Percentiles rank a stretch among this genome's conserved stretches.
Evolutionary conservation across 2,888 invertebrate genomes (phyloP).

Genomic region (Acrobasis suavella): DNA sequence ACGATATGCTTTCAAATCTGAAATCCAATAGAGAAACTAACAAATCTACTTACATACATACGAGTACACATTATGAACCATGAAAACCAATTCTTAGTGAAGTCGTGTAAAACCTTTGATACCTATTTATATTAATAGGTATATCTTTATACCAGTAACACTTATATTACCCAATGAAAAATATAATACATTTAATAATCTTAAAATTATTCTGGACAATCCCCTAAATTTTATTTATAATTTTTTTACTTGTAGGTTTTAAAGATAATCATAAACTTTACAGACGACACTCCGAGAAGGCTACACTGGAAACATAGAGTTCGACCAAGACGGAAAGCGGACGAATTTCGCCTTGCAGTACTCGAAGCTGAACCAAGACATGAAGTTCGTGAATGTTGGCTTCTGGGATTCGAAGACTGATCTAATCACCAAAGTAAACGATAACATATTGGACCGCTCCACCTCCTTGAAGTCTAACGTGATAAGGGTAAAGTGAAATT

Average conservation of each 20-base stretch:
- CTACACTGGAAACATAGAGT: conserved; percentile 85
- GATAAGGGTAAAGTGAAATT: conserved; percentile 76
- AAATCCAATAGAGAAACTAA: too few relatives aligned
- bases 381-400: conserved; percentile 80
- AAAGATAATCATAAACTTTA: conserved; percentile 27
- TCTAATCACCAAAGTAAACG: conserved; percentile 46
- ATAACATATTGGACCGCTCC: conserved; percentile 53
- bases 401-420: conserved; percentile 78
- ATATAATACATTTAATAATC: too few relatives aligned
- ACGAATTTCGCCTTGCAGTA: conserved; percentile 83
- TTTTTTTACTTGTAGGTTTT: neutral
- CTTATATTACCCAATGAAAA: too few relatives aligned
- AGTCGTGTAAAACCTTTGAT: too few relatives aligned
- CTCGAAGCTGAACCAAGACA: conserved; percentile 70
- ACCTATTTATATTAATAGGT: too few relatives aligned
- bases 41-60: too few relatives aligned
- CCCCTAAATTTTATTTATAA: too few relatives aligned
- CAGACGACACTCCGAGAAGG: conserved; percentile 78
- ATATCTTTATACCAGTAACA: too few relatives aligned
- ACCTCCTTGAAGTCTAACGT: conserved; percentile 69
- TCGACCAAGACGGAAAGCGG: conserved; percentile 86
- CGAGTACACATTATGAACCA: too few relatives aligned
- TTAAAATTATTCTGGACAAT: too few relatives aligned
- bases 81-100: too few relatives aligned
- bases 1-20: too few relatives aligned